Percentiles rank a stretch among this genome's conserved stretches.
These are phyloP conservation scores for Baccha elongata DNA, from an alignment of 2,888 invertebrate species.

Conservation along the genomic window DNA sequence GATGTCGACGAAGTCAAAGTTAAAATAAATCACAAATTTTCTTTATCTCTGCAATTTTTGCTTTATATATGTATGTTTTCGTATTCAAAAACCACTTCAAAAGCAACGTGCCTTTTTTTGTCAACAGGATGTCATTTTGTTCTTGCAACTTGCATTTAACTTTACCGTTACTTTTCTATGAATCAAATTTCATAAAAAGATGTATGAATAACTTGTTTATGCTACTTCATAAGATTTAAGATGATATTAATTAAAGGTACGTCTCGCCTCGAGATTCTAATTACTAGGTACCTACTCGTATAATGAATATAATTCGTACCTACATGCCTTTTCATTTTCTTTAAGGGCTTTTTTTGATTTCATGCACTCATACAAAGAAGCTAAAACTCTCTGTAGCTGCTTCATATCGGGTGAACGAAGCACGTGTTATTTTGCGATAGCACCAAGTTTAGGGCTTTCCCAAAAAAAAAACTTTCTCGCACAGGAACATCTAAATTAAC, in stretches of 20 bases:
- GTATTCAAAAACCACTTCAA: no score
- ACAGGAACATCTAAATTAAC: conserved; percentile 67
- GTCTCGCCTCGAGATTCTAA: conserved; percentile 50
- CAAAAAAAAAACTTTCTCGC: conserved; percentile 47
- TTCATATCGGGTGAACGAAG: not conserved
- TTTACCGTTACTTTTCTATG: not conserved
- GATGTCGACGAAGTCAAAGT: no score
- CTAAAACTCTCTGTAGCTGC: not conserved
- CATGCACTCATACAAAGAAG: not conserved
- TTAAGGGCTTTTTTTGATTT: conserved; percentile 39
- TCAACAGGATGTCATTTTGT: not conserved
- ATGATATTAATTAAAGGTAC: conserved; percentile 50
- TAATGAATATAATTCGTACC: conserved; percentile 40
- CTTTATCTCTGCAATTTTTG: no score
- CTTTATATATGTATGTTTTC: no score
- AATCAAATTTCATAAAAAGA: not conserved
- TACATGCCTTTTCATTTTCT: conserved; percentile 20
- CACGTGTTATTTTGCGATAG: conserved; percentile 35
- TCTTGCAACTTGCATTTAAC: not conserved
- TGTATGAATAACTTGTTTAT: conserved; percentile 23
- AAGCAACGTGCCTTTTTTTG: not conserved
- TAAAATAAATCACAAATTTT: no score
- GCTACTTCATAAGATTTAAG: conserved; percentile 21
- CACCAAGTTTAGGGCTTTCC: conserved; percentile 23
- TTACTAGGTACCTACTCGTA: conserved; percentile 55